Base-by-base conservation (phyloP, 2,113 vertebrate species). In the Tor tambroides region DNA sequence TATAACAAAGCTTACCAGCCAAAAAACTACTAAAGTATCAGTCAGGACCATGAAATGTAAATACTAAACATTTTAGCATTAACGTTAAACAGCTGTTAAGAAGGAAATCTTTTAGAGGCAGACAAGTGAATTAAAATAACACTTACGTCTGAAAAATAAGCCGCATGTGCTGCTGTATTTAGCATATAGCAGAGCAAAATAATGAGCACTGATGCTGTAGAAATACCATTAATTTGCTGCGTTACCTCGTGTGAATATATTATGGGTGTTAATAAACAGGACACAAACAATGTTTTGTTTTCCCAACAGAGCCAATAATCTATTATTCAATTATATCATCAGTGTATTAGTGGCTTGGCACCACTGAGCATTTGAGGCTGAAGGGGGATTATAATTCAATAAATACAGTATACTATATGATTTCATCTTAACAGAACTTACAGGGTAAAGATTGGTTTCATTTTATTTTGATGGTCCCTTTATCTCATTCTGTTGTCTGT, bases 351-450 rank as follows among this genome's bases (percentile, higher is more conserved):
- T 6, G 17, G 46, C 46, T 54, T 51, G 26, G 46, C 15, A 46
- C 75, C 75, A 51, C n/a, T 19, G 46, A 77, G 46, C n/a, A 49
- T 46, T 26, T 77, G 46, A 51, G 75, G 72, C 72, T 14, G 38
- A 75, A 75, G 23, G 38, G 38, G 23, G 72, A 26, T 75, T 14
- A 12, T 14, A 2, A 26, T 75, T 75, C 11, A 75, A 75, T 75
- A 75, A 74, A 46, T 26, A 38, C 38, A 38, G 30, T 74, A 75
- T 23, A 72, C 69, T 23, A 38, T 67, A 67, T 32, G 11, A 63
- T 12, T n/a, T 23, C 0, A 59, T 1, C 1, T 59, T 59, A 59
- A 59, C 56, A 59, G 56, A 56, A 59, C 8, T 23, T 9, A 21
- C 54, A 21, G 6, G 54, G 19, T 21, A 54, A 49, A 49, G 35